Evolutionary conservation across 1,140 invertebrate genomes (phyloP), one percentile per base, ranked within the genome.

Genomic region (Rhyzopertha dominica): DNA sequence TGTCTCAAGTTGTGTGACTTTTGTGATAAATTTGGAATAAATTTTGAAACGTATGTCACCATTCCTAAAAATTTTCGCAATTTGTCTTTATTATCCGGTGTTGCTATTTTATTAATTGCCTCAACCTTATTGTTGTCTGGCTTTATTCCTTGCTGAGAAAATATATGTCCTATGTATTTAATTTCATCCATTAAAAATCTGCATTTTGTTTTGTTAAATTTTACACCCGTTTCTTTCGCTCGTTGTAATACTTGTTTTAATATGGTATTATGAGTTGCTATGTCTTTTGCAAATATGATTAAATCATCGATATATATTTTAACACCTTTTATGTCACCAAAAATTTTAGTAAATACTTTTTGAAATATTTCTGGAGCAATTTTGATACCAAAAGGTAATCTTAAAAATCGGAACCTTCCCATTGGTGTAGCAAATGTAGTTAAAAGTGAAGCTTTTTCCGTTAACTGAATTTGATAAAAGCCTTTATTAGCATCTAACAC

Each of bases 361-460:
- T 61, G 56, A 29, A 53, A 59, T n/a, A 56, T 25, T 47, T 63
- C 59, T 28, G 54, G 43, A 5, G 56, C 49, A 3, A 16, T 29
- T 4, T 29, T 31, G 14, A 69, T 53, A 2, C 63, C 68, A 51
- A 63, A 63, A 5, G 63, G 62, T 10, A 70, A 38, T 20, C 69
- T 45, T 34, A 49, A 50, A 48, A 63, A 68, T 35, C 51, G 50
- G 49, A 58, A 73, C 34, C 65, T 47, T 1, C 66, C 70, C 61
- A 68, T 71, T 4, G 68, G 68, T 14, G 70, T 70, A 23, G 51
- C 67, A 54, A 73, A 73, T 19, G 74, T 74, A 17, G 60, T 63
- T 4, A 72, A 44, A 34, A 61, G 42, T 19, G 52, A 53, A 47
- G 58, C 64, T 28, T 66, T 49, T 22, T 67, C 46, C 31, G 52